These are phyloP conservation scores for Muricea muricata DNA, from an alignment of 92 coral and sea anemone genomes.

Conservation along the genomic window DNA sequence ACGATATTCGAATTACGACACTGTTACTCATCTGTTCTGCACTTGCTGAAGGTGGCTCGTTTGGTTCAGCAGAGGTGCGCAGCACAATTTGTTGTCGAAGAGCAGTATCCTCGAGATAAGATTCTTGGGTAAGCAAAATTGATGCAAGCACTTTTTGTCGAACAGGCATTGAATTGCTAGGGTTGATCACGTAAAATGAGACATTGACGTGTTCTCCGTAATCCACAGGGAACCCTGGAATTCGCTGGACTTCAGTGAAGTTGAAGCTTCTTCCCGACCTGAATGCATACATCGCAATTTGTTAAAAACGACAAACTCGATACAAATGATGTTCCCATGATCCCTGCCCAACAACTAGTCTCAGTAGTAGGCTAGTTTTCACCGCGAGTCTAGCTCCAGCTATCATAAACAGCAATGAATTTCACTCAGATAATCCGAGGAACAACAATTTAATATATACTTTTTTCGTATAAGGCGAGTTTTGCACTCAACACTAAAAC, in stretches of 20 bases:
- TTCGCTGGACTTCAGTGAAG: background rate
- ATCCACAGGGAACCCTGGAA: background rate
- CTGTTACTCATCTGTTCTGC: background rate
- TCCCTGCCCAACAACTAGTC: too few species aligned
- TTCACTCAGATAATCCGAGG: too few species aligned
- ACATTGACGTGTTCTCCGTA: background rate
- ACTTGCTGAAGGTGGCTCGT: background rate
- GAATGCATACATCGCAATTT: too few species aligned
- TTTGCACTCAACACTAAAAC: too few species aligned
- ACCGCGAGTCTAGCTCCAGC: too few species aligned
- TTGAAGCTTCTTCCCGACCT: background rate
- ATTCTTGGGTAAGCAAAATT: background rate
- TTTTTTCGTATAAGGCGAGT: too few species aligned
- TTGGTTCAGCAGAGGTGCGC: slow-evolving; percentile 8
- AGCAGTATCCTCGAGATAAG: background rate
- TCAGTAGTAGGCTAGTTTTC: too few species aligned
- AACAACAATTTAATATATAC: too few species aligned
- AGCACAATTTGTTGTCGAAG: background rate
- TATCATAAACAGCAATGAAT: too few species aligned
- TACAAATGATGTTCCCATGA: too few species aligned
- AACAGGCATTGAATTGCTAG: background rate
- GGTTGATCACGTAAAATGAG: background rate
- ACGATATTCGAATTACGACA: slow-evolving; percentile 15
- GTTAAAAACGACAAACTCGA: too few species aligned
- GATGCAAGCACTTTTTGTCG: background rate